Evolutionary conservation across 2,888 invertebrate species (phyloP), one percentile per base, ranked within the genome.

Genomic region (Agapetus fuscipes): DNA sequence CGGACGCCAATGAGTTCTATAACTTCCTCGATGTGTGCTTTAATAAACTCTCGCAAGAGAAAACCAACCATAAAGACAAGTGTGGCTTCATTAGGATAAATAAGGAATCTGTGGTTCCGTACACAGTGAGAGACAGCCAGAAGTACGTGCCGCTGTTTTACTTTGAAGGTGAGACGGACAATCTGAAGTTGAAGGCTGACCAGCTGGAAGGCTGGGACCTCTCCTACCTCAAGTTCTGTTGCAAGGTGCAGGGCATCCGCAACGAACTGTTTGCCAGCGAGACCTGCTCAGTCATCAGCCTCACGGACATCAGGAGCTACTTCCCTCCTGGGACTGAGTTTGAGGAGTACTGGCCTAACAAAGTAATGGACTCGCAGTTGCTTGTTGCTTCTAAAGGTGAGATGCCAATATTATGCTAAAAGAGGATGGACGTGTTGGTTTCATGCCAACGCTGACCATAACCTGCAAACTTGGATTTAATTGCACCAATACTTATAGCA

Each of bases 101-200:
- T 59, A 88, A 88, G 56, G 93, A 90, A 60, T 88, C 90, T 0
- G 89, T 93, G 16, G 90, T 93, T 38, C 94, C 94, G 0, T 94
- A 90, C 56, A 89, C 93, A 2, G 80, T 87, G 28, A 78, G 85
- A 52, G 83, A 83, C 51, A 75, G 71, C 48, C 80, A 83, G 52
- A 89, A 90, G 61, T 90, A 85, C 66, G 93, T 94, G 41, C 94
- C 94, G 11, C 64, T 94, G 36, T 90, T 90, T 61, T 91, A 90
- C 58, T 70, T 70, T 54, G 86, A 86, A 62, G 90, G 90, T 50
- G 88, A 88, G 66, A 90, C 88, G n/a, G 90, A 90, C 60, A 88
- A 87, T 66, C 69, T 91, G 20, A 87, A 87, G 58, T 74, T 83
- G 46, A 86, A 89, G 57, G 86, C 90, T 2, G 85, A 88, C 54